A percentile compares a stretch with the other conserved stretches of the same genome.
These are phyloP conservation scores for Anastrepha obliqua DNA, from an alignment of 1,140 invertebrate species.

Conservation along the genomic window DNA sequence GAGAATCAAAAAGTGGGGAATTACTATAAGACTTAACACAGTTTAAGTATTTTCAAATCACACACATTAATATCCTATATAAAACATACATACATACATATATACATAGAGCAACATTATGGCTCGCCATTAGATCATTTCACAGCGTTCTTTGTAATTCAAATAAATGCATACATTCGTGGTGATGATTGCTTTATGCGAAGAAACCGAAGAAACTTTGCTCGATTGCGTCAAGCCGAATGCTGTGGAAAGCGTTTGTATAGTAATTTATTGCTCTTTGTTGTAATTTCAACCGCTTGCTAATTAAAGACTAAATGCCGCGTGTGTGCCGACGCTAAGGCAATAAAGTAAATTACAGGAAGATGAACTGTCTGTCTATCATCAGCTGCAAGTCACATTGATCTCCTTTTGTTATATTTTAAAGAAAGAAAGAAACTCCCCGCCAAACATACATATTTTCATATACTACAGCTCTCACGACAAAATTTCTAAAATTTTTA, in stretches of 20 bases:
- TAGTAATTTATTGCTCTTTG: not conserved
- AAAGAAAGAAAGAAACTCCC: not conserved
- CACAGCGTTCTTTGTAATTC: not conserved
- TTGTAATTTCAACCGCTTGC: not conserved
- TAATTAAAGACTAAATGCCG: slow-evolving; percentile 28
- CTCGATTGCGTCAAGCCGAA: slow-evolving; percentile 2
- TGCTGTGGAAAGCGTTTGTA: not conserved
- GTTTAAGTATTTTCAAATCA: not conserved
- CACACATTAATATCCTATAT: not conserved
- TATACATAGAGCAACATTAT: not conserved
- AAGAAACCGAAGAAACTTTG: not conserved
- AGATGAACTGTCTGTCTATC: not conserved
- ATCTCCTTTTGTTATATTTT: not conserved
- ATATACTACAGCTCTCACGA: not conserved
- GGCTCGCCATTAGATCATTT: not conserved
- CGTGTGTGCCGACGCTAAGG: not conserved
- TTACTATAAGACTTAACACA: no score
- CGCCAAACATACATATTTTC: not conserved
- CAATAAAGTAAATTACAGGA: slow-evolving; percentile 13
- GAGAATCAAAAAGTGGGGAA: no score
- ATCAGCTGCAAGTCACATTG: not conserved
- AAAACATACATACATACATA: not conserved
- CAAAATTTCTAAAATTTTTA: not conserved
- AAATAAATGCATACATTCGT: not conserved
- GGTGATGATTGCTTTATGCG: not conserved